Evolutionary conservation across 1,140 invertebrate genomes (phyloP), one percentile per base, ranked within the genome.

Genomic region (Augochlora pura): DNA sequence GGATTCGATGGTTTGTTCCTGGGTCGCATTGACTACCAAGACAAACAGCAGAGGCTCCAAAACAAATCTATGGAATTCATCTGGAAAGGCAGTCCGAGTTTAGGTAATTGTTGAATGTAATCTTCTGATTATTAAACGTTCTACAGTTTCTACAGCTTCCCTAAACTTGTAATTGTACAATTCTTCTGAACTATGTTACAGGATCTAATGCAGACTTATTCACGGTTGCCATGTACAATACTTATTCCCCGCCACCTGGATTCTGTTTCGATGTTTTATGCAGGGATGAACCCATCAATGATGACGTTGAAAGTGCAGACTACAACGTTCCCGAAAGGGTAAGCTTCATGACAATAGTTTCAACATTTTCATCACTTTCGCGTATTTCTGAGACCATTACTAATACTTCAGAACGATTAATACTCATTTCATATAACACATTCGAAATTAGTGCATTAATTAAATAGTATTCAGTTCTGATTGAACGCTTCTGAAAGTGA

Each of bases 261-360:
- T 99, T 98, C 91, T 98, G 98, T 89, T 99, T 98, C 89, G 98
- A 99, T 90, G 93, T 96, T 0, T 91, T 96, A 1, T 98, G 98
- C 88, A 83, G 89, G 1, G 97, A 98, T 91, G 96, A 97, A 67
- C 97, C 97, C 0, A 95, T 97, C 39, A 95, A 96, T 8, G 96
- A 97, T 85, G 95, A 96, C 81, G 92, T 93, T 2, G 90, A 94
- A n/a, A 96, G 96, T 81, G 95, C 95, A 0, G 95, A 95, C 74
- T 96, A 96, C 84, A 97, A 97, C 87, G 94, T 97, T 0, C 94
- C 95, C 2, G 69, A 85, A n/a, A 94, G 93, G 93, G 96, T 97
- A 94, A 89, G 77, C 16, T 14, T 46, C 14, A 32, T 32, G 32
- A 32, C 1, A 32, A 32, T 32, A 32, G 32, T 32, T 32, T 4